phyloP scores from a whole-genome alignment of 2,113 vertebrate species.

The Pituophis catenifer region DNA sequence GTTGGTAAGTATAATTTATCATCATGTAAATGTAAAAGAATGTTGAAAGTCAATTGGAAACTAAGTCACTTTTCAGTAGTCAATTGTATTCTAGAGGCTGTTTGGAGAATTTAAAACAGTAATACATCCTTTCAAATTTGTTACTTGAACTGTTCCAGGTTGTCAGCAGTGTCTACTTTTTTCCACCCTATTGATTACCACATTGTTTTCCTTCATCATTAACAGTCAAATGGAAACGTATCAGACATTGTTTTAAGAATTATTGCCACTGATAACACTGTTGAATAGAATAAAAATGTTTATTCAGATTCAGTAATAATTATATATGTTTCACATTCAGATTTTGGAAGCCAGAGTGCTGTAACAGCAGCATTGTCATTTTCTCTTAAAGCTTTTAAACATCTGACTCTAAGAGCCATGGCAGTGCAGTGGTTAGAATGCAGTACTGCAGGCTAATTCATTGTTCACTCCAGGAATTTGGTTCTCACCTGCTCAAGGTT shows the following conservation, averaged over 20 bases:
- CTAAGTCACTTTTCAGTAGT: not conserved
- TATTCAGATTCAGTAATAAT: not conserved
- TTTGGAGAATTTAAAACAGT: constrained; percentile 5
- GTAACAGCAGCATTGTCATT: not conserved
- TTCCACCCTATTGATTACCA: not conserved
- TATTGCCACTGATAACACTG: not conserved
- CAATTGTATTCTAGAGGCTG: not conserved
- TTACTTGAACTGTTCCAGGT: not conserved
- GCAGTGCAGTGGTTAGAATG: too few species aligned
- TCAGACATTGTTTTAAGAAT: not conserved
- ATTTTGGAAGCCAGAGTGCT: not conserved
- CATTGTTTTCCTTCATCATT: constrained; percentile 18
- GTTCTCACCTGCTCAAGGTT: too few species aligned
- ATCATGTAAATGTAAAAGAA: constrained; percentile 12
- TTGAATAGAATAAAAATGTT: not conserved
- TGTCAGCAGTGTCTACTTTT: constrained; percentile 13
- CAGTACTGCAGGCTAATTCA: too few species aligned
- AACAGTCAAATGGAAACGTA: accelerated
- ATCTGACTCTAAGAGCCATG: not conserved
- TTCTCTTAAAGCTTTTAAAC: not conserved
- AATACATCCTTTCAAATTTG: constrained; percentile 20
- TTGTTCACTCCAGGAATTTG: too few species aligned
- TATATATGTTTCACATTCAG: not conserved
- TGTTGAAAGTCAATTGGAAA: not conserved
- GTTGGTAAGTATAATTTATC: constrained; percentile 83